These are phyloP conservation scores for Mallotus villosus DNA, from an alignment of 2,797 vertebrate species.

Conservation along the genomic window DNA sequence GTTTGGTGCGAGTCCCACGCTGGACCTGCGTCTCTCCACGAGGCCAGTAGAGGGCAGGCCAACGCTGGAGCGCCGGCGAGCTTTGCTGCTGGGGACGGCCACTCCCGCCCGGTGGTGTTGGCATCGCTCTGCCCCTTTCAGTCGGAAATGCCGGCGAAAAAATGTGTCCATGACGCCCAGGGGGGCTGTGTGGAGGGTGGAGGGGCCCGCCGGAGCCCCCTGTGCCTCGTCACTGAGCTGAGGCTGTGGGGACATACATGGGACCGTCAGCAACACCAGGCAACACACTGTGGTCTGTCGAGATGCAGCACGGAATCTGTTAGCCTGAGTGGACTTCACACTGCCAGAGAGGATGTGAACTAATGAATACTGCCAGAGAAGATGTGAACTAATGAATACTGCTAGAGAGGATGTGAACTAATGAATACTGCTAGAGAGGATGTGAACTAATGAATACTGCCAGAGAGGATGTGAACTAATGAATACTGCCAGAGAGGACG, in stretches of 20 bases:
- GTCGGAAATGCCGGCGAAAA: constrained; percentile 82
- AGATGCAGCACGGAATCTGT: constrained; percentile 54
- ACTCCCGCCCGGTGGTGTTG: constrained; percentile 43
- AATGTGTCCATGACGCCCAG: constrained; percentile 82
- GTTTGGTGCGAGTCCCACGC: constrained; percentile 26
- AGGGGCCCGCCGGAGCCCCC: background rate
- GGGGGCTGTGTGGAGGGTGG: background rate
- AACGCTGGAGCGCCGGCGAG: constrained; percentile 79
- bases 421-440: too few species aligned
- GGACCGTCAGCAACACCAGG: constrained; percentile 50
- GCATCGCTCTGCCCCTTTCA: constrained; percentile 53
- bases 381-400: background rate
- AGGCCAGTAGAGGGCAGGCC: constrained; percentile 80
- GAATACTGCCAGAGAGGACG: too few species aligned
- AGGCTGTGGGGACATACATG: constrained; percentile 76
- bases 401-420: background rate
- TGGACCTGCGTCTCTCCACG: constrained; percentile 69
- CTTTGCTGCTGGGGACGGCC: constrained; percentile 81
- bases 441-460: background rate
- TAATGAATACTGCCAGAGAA: too few species aligned
- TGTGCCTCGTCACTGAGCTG: background rate
- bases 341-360: background rate
- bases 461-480: background rate
- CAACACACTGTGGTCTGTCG: background rate
- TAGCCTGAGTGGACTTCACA: constrained; percentile 5